phyloP scores from a whole-genome alignment of 2,888 invertebrate genomes.

The Hofmannophila pseudospretella region DNA sequence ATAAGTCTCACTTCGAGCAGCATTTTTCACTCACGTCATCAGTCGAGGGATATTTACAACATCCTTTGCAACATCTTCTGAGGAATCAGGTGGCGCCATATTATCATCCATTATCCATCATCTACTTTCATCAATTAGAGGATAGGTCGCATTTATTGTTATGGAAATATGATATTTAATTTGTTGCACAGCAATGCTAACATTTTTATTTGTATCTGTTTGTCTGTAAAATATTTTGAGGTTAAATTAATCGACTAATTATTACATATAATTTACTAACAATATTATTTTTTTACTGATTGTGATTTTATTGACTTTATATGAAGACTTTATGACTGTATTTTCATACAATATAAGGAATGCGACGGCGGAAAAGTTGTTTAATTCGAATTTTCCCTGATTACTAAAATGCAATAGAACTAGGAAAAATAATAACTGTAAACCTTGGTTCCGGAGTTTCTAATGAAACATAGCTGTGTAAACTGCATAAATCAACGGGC shows the following conservation, averaged over 20 bases:
- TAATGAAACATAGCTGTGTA: conserved; percentile 2
- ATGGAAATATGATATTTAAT: conserved; percentile 47
- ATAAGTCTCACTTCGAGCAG: conserved; percentile 47
- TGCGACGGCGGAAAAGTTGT: conserved; percentile 67
- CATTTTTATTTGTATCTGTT: conserved; percentile 13
- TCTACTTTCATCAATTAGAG: conserved; percentile 45
- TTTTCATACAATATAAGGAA: conserved; percentile 73
- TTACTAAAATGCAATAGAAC: no score
- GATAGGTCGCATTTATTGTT: conserved; percentile 72
- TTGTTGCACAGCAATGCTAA: not conserved
- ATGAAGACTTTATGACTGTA: conserved; percentile 30
- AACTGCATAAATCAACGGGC: conserved; percentile 21
- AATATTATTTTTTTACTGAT: conserved; percentile 3
- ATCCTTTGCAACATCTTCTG: conserved; percentile 38
- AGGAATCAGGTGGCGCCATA: conserved; percentile 55
- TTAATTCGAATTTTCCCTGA: conserved; percentile 35
- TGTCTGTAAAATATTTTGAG: conserved; percentile 11
- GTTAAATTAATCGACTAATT: no score
- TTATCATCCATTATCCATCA: conserved; percentile 24
- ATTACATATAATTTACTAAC: conserved; percentile 3
- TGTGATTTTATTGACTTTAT: conserved; percentile 13
- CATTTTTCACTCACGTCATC: conserved; percentile 36
- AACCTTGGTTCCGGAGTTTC: no score
- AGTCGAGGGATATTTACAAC: conserved; percentile 40
- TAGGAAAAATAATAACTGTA: no score